A percentile compares a stretch with the other conserved stretches of the same genome.
Conservation (phyloP, 2,797 vertebrate genomes). For the Loris lydekkerianus region DNA sequence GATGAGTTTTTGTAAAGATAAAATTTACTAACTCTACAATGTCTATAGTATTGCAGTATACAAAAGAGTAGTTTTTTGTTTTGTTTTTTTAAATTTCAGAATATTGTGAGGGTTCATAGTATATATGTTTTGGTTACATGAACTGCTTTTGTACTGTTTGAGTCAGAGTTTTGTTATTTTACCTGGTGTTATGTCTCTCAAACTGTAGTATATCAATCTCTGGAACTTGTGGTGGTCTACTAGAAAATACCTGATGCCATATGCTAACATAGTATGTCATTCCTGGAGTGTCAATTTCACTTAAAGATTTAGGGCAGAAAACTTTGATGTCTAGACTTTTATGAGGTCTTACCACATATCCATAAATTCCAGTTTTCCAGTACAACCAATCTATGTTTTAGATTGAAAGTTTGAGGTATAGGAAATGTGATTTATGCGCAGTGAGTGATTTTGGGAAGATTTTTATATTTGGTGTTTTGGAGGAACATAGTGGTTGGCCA, state of each 20-base stretch:
- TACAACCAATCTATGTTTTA: neutral
- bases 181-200: neutral
- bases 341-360: neutral
- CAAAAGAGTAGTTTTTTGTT: neutral
- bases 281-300: neutral
- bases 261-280: neutral
- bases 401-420: neutral
- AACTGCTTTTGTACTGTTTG: too few species aligned
- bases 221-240: neutral
- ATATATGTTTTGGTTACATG: too few species aligned
- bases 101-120: too few species aligned
- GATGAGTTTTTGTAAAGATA: conserved; percentile 1
- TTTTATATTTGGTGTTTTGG: neutral
- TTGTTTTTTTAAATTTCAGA: neutral
- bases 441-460: conserved; percentile 1
- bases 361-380: neutral
- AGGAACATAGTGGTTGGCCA: neutral
- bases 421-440: neutral
- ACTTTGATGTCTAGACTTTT: neutral
- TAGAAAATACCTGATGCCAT: neutral
- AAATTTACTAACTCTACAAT: neutral
- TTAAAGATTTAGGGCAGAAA: conserved; percentile 31
- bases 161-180: neutral
- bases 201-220: neutral
- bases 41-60: neutral